Conservation (phyloP, 2,113 vertebrate genomes). For the Calidris pygmaea region DNA sequence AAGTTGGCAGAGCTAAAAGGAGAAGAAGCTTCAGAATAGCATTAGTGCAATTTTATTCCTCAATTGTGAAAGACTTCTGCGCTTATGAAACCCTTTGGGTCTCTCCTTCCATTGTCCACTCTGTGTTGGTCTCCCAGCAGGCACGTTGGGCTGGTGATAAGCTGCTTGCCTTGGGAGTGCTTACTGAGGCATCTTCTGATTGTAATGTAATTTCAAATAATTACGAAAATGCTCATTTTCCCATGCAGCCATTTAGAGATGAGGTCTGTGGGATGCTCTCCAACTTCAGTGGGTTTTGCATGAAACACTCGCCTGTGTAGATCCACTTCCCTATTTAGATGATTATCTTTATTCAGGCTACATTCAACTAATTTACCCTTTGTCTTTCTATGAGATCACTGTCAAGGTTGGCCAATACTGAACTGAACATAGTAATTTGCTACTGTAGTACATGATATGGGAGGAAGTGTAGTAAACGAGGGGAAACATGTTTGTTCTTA, state of each 20-base stretch:
- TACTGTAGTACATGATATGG: fast-evolving
- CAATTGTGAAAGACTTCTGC: neutral
- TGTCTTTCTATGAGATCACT: neutral
- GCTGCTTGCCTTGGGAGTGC: neutral
- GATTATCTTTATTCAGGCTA: neutral
- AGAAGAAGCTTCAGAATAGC: slow-evolving; percentile 1
- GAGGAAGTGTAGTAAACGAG: neutral
- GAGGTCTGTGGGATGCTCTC: neutral
- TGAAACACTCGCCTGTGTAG: neutral
- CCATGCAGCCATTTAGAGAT: neutral
- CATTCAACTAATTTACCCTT: neutral
- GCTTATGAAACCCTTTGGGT: neutral
- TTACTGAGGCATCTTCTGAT: neutral
- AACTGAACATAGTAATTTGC: neutral
- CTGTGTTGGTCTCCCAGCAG: neutral
- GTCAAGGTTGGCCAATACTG: neutral
- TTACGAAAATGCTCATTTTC: neutral
- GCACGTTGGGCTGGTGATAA: neutral
- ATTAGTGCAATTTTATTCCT: slow-evolving; percentile 11
- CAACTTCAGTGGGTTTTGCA: neutral
- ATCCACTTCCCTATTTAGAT: neutral
- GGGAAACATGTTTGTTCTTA: neutral
- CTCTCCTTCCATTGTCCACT: neutral
- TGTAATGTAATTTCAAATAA: neutral
- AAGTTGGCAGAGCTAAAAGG: slow-evolving; percentile 8